Conservation (phyloP, 2,113 vertebrate species). For the human region DNA sequence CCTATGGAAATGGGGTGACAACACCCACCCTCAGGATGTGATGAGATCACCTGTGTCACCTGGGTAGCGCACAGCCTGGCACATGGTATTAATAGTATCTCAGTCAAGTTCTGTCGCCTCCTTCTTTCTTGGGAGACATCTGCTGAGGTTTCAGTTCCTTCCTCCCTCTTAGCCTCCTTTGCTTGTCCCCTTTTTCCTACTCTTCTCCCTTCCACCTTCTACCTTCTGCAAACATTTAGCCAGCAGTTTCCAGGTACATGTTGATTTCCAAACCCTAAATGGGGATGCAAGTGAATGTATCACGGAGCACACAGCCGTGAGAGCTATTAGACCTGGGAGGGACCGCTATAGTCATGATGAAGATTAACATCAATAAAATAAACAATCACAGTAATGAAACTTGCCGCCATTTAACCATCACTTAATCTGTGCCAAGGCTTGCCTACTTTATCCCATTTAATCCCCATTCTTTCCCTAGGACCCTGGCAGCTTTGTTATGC, state of each 20-base stretch:
- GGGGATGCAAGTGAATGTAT: neutral
- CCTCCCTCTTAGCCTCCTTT: too few species aligned
- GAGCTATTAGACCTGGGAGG: rapidly evolving
- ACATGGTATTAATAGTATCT: neutral
- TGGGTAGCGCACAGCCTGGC: neutral
- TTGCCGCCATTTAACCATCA: neutral
- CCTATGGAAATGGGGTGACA: neutral
- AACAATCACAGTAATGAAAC: neutral
- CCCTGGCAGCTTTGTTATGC: neutral
- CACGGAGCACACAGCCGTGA: rapidly evolving
- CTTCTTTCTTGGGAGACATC: neutral
- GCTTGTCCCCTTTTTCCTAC: too few species aligned
- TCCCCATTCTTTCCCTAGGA: neutral
- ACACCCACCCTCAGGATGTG: neutral
- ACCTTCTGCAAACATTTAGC: neutral
- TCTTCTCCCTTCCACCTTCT: neutral
- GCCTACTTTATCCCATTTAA: neutral
- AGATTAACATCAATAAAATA: neutral
- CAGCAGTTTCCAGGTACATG: neutral
- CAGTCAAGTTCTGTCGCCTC: rapidly evolving
- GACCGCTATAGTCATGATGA: neutral
- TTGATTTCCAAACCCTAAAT: neutral
- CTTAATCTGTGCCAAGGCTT: neutral
- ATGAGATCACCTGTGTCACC: neutral
- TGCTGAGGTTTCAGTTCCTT: neutral